phyloP scores from a whole-genome alignment of 2,797 vertebrate genomes.

The Hippopotamyrus pictus region DNA sequence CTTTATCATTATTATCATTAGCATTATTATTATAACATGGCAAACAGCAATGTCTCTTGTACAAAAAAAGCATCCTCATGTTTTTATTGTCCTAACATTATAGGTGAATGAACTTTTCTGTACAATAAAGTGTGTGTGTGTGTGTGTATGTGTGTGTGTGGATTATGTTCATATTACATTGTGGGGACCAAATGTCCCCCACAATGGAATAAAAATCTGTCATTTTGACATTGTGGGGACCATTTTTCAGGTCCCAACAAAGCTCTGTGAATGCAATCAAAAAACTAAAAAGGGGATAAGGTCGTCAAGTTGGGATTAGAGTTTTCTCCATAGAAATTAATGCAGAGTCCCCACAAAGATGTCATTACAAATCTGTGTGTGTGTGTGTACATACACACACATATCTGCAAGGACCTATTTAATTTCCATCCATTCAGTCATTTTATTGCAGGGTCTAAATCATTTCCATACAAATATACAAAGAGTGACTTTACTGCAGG shows the following conservation, averaged over 20 bases:
- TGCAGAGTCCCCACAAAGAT: not conserved
- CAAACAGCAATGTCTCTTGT: not conserved
- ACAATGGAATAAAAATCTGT: too few species aligned
- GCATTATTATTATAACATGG: not conserved
- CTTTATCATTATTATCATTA: not conserved
- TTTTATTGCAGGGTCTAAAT: not conserved
- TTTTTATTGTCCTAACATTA: not conserved
- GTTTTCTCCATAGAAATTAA: not conserved
- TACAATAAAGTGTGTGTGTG: not conserved
- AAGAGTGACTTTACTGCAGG: not conserved
- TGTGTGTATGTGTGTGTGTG: not conserved
- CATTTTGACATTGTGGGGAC: not conserved
- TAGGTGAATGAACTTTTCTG: not conserved
- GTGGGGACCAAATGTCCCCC: too few species aligned
- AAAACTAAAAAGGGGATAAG: too few species aligned
- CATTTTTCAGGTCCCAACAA: too few species aligned
- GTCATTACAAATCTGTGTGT: not conserved
- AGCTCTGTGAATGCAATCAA: too few species aligned
- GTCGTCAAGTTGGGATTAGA: too few species aligned
- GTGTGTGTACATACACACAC: not conserved
- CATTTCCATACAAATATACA: not conserved
- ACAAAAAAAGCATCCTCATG: not conserved
- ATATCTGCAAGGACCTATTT: not conserved
- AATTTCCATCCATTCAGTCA: not conserved
- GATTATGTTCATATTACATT: too few species aligned